These are phyloP conservation scores for Nomada lathburiana DNA, from an alignment of 2,888 invertebrate genomes.

Conservation along the genomic window DNA sequence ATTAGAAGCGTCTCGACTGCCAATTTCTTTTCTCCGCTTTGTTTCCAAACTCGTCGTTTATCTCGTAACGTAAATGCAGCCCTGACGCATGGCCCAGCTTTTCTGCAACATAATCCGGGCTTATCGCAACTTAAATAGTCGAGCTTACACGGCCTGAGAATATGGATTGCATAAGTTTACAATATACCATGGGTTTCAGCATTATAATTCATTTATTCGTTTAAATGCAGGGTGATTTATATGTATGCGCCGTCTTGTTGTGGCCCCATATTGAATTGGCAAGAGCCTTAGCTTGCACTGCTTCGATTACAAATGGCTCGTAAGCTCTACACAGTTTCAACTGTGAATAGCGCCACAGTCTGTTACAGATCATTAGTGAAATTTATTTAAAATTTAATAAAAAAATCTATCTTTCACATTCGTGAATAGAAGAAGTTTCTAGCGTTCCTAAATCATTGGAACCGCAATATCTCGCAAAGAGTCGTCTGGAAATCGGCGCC, in stretches of 20 bases:
- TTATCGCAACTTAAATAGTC: conserved; percentile 24
- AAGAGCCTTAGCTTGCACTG: background rate
- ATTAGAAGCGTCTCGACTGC: no score
- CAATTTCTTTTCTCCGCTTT: no score
- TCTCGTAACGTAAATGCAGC: no score
- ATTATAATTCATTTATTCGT: no score
- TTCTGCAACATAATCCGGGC: background rate
- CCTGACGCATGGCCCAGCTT: background rate
- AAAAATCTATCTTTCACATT: background rate
- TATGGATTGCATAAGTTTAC: conserved; percentile 13
- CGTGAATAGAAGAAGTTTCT: background rate
- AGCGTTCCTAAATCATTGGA: background rate
- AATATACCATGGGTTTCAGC: background rate
- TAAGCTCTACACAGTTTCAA: background rate
- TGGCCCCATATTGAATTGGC: background rate
- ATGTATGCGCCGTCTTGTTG: no score
- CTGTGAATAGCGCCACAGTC: background rate
- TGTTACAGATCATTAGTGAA: background rate
- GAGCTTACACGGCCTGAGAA: background rate
- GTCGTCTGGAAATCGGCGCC: conserved; percentile 10
- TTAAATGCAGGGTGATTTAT: no score
- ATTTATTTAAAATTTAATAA: background rate
- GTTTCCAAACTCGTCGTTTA: no score
- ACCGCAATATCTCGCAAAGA: background rate
- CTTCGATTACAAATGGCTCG: background rate